Percentiles rank a stretch among this genome's conserved stretches.
Conservation (phyloP, 2,113 vertebrate species). For the Nipponia nippon region DNA sequence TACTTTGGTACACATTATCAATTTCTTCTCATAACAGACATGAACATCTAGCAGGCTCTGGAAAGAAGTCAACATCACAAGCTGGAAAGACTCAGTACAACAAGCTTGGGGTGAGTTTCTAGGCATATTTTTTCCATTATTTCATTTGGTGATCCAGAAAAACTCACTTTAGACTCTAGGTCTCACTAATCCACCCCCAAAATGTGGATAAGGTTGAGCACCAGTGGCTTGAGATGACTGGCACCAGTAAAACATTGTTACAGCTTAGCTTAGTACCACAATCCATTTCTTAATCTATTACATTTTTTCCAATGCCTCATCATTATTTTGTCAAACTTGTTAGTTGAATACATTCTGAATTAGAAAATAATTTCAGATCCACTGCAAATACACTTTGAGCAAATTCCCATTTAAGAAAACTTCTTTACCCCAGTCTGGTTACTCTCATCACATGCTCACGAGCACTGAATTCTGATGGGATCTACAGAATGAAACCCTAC, state of each 20-base stretch:
- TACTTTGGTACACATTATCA: not conserved
- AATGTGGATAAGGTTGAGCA: not conserved
- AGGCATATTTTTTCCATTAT: not conserved
- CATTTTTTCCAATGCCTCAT: not conserved
- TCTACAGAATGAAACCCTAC: not conserved
- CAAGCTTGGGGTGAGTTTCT: not conserved
- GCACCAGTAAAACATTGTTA: not conserved
- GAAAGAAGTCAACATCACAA: not conserved
- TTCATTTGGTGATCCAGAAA: not conserved
- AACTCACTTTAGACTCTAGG: not conserved
- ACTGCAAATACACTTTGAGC: not conserved
- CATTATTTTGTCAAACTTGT: not conserved
- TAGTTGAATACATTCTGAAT: not conserved
- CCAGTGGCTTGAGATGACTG: not conserved
- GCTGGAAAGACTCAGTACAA: not conserved
- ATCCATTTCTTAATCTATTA: not conserved
- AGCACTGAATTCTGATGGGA: not conserved
- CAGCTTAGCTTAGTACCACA: not conserved
- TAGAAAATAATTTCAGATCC: not conserved
- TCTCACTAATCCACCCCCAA: not conserved
- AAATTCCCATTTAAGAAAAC: not conserved
- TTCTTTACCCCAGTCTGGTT: not conserved
- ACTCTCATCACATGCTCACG: not conserved
- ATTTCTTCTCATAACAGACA: not conserved
- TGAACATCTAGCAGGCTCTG: not conserved